These are phyloP conservation scores for Oreamnos americanus DNA, from an alignment of 2,113 vertebrate genomes.

Conservation along the genomic window DNA sequence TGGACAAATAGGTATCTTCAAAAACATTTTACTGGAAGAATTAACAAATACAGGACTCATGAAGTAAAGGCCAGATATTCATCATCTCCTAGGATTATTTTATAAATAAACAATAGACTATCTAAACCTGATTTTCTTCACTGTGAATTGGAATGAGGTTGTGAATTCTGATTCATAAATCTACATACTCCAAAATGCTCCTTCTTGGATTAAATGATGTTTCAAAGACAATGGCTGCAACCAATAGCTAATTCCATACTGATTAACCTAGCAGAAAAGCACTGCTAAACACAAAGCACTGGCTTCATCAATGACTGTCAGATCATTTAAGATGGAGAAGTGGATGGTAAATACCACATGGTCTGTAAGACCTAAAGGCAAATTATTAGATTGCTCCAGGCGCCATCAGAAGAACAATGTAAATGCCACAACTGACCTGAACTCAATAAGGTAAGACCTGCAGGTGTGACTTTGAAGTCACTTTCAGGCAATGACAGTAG, in stretches of 20 bases:
- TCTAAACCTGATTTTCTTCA: background rate
- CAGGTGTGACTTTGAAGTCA: slow-evolving; percentile 52
- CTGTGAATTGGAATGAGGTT: background rate
- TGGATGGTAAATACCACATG: background rate
- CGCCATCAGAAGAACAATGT: background rate
- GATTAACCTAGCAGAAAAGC: background rate
- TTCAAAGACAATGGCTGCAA: slow-evolving; percentile 47
- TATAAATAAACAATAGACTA: background rate
- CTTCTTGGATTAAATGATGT: slow-evolving; percentile 15
- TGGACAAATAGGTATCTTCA: background rate
- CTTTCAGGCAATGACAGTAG: background rate
- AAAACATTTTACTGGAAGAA: background rate
- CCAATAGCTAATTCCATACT: slow-evolving; percentile 26
- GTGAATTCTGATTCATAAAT: slow-evolving; percentile 30
- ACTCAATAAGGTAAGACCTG: background rate
- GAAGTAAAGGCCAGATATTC: background rate
- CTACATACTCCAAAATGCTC: slow-evolving; percentile 20
- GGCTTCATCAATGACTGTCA: slow-evolving; percentile 13
- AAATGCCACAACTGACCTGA: slow-evolving; percentile 6
- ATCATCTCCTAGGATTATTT: background rate
- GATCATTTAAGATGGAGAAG: background rate
- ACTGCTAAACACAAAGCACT: background rate
- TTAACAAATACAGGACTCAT: background rate
- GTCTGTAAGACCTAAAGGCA: background rate
- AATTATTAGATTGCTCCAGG: slow-evolving; percentile 36